Base-by-base conservation (phyloP, 2,113 vertebrate species). In the Psettodes erumei region DNA sequence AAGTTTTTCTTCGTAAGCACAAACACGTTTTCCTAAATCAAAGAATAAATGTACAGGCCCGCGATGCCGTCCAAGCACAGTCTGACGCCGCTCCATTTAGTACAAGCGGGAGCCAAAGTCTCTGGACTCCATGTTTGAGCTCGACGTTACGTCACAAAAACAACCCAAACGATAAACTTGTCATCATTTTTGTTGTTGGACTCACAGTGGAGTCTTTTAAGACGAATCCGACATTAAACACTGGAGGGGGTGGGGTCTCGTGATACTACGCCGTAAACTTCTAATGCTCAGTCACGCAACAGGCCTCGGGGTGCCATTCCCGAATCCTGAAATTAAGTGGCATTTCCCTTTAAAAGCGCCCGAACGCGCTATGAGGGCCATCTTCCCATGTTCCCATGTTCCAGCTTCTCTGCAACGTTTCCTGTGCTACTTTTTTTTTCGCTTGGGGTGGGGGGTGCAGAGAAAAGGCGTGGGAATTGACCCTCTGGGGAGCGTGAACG, bases 261-360 rank as follows among this genome's bases (percentile, higher is more conserved):
- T 40, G 23, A 58, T 25, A 43, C 9, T 21, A 12, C 48, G 62
- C 18, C 47, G 38, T 27, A 32, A 54, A 65, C 58, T 53, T 62
- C 13, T 28, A 35, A 73, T 27, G 55, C 19, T 59, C 32, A 67
- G 13, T 59, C 47, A 65, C 51, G 60, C 54, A 72, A n/a, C 5
- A 32, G 32, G 51, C 33, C 10, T 42, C 27, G 10, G 21, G n/a
- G 12, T 21, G 27, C 16, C 35, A 70, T 35, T 43, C 30, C 64
- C 38, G 33, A 83, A 82, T 75, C 45, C 60, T 53, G 30, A 77
- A 71, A 71, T 73, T 54, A 81, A 88, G 88, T 88, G 87, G 81
- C 32, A 87, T 89, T 87, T 79, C 86, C 78, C 84, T 88, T 90
- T 80, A 76, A 87, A 89, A 55, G 61, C 42, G 75, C 23, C 83